phyloP scores from a whole-genome alignment of 2,888 invertebrate genomes.

The Acanthacorydalis orientalis region DNA sequence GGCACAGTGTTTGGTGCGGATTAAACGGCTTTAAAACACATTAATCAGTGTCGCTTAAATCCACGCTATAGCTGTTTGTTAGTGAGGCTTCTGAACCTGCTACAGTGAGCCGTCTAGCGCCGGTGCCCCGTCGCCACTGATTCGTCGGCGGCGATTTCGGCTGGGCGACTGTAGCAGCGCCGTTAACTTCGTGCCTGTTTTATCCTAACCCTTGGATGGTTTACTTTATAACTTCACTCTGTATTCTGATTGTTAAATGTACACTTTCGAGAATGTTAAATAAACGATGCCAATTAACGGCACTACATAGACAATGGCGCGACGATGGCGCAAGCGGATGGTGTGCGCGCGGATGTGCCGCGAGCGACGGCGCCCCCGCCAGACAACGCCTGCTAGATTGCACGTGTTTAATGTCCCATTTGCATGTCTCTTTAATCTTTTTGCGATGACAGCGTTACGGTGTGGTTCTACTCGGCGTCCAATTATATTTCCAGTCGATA shows the following conservation, averaged over 20 bases:
- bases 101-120: not conserved
- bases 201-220: slow-evolving; percentile 2
- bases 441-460: not conserved
- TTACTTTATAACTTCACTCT: slow-evolving; percentile 4
- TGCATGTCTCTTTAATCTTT: slow-evolving; percentile 1
- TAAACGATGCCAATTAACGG: slow-evolving; percentile 1
- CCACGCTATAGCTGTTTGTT: slow-evolving; percentile 29
- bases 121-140: not conserved
- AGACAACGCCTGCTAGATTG: not conserved
- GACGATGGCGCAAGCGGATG: too few species aligned
- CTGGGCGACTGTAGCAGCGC: not conserved
- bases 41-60: slow-evolving; percentile 47
- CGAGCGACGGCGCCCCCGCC: not conserved
- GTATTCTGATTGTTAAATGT: slow-evolving; percentile 4
- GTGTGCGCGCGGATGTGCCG: not conserved
- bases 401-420: not conserved
- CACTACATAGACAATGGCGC: not conserved
- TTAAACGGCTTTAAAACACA: slow-evolving; percentile 50
- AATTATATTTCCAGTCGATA: too few species aligned
- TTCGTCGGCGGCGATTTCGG: not conserved
- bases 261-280: slow-evolving; percentile 1
- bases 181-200: not conserved
- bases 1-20: slow-evolving; percentile 41
- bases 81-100: slow-evolving; percentile 10
- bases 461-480: too few species aligned